Conservation (phyloP, 1,140 invertebrate genomes). For the Drosophila dunni region DNA sequence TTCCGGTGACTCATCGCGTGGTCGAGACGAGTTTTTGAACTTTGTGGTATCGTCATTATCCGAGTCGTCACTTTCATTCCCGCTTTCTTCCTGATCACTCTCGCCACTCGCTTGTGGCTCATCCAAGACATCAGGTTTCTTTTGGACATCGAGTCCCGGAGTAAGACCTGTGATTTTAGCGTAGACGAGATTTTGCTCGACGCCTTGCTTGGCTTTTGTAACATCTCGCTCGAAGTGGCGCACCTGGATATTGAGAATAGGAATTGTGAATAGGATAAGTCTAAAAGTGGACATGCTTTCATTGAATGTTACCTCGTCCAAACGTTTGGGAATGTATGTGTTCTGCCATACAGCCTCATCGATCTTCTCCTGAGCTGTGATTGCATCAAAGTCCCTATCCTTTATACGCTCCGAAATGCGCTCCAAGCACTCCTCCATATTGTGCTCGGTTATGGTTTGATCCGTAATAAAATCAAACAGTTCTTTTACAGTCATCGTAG, state of each 20-base stretch:
- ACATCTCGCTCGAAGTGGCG: slow-evolving; percentile 96
- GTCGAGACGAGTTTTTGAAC: slow-evolving; percentile 89
- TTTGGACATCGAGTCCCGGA: slow-evolving; percentile 90
- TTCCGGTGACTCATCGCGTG: slow-evolving; percentile 94
- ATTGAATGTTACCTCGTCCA: slow-evolving; percentile 90
- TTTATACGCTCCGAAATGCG: slow-evolving; percentile 88
- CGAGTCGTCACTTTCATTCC: slow-evolving; percentile 80
- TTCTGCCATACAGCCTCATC: slow-evolving; percentile 97
- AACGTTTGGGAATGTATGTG: slow-evolving; percentile 96
- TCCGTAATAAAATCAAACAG: slow-evolving; percentile 99
- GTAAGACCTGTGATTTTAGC: slow-evolving; percentile 94
- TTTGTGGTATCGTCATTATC: slow-evolving; percentile 86
- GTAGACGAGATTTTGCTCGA: slow-evolving; percentile 91
- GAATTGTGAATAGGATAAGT: background rate
- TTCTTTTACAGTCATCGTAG: slow-evolving; percentile 94
- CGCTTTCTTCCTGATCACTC: slow-evolving; percentile 57
- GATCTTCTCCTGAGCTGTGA: slow-evolving; percentile 90
- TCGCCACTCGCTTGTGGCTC: slow-evolving; percentile 1
- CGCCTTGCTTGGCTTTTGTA: slow-evolving; percentile 90
- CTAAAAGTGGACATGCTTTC: background rate
- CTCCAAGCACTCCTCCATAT: slow-evolving; percentile 93
- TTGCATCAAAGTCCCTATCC: slow-evolving; percentile 86
- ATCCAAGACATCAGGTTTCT: slow-evolving; percentile 86
- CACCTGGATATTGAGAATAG: slow-evolving; percentile 86
- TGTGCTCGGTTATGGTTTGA: slow-evolving; percentile 91